Percentiles rank a stretch among this genome's conserved stretches.
Conservation (phyloP, 2,797 vertebrate species). For the Decapterus maruadsi region DNA sequence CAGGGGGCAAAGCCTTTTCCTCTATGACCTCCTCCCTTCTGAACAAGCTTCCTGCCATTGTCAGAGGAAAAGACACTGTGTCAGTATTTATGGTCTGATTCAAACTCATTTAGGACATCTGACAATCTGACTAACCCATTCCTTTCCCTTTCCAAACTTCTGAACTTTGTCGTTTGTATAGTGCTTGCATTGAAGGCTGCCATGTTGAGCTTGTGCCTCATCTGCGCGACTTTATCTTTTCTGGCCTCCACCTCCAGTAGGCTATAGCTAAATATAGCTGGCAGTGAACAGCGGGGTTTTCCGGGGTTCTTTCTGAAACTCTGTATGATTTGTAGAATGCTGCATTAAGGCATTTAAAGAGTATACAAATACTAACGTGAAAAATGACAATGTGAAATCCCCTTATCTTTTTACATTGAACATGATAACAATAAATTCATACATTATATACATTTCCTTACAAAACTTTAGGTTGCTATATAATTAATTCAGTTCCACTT, state of each 20-base stretch:
- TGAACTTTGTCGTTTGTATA: not conserved
- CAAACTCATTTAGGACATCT: constrained; percentile 39
- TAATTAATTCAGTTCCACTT: not conserved
- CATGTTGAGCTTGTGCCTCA: not conserved
- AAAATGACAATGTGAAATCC: not conserved
- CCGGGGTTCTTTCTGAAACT: not conserved
- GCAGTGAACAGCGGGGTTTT: not conserved
- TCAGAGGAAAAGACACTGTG: constrained; percentile 55
- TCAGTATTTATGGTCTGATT: constrained; percentile 53
- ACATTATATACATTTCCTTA: not conserved
- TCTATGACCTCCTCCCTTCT: constrained; percentile 71
- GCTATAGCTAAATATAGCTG: not conserved
- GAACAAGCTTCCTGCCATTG: constrained; percentile 78
- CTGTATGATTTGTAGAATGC: not conserved
- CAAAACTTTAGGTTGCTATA: not conserved
- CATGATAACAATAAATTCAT: not conserved
- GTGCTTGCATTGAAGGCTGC: not conserved
- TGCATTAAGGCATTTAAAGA: too few relatives aligned
- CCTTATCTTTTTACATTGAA: not conserved
- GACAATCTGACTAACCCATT: constrained; percentile 14
- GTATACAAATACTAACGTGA: not conserved
- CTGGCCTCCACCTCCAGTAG: not conserved
- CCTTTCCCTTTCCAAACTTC: constrained; percentile 53
- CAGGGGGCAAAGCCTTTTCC: constrained; percentile 63
- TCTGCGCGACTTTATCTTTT: not conserved